A percentile compares a stretch with the other conserved stretches of the same genome.
Evolutionary conservation across 2,888 invertebrate genomes (phyloP).

Genomic region (Drosophila acutilabella): DNA sequence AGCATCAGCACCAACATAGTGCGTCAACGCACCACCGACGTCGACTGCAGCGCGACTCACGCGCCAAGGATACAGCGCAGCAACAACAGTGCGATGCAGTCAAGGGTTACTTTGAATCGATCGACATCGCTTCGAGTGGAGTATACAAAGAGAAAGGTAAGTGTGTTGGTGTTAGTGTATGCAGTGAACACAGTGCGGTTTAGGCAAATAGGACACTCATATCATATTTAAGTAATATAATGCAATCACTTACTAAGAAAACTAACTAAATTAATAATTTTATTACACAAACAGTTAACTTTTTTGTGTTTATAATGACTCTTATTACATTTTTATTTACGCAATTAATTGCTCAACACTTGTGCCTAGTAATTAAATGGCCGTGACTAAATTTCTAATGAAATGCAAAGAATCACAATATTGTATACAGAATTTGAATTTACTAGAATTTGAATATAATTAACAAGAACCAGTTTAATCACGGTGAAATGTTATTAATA

Average conservation of each 20-base stretch:
- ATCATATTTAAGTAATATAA: neutral
- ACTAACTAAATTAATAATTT: too few species aligned
- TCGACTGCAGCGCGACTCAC: conserved; percentile 80
- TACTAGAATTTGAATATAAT: too few species aligned
- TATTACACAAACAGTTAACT: too few species aligned
- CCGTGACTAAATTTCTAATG: too few species aligned
- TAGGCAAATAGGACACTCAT: neutral
- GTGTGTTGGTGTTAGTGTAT: conserved; percentile 6
- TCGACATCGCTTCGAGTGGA: conserved; percentile 82
- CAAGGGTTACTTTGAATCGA: conserved; percentile 82
- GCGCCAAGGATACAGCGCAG: conserved; percentile 64
- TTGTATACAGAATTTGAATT: too few species aligned
- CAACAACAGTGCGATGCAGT: conserved; percentile 77
- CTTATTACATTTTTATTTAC: too few species aligned
- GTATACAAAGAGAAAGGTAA: conserved; percentile 82
- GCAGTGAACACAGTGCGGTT: neutral
- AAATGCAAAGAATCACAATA: too few species aligned
- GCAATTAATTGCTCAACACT: too few species aligned
- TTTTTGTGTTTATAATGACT: too few species aligned
- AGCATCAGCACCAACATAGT: conserved; percentile 68
- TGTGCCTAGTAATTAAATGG: too few species aligned
- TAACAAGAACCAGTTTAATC: too few species aligned
- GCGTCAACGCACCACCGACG: conserved; percentile 73
- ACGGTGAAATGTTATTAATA: too few species aligned
- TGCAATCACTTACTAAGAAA: neutral